Evolutionary conservation across 2,888 invertebrate genomes (phyloP).

Genomic region (Drosophila macrospina): DNA sequence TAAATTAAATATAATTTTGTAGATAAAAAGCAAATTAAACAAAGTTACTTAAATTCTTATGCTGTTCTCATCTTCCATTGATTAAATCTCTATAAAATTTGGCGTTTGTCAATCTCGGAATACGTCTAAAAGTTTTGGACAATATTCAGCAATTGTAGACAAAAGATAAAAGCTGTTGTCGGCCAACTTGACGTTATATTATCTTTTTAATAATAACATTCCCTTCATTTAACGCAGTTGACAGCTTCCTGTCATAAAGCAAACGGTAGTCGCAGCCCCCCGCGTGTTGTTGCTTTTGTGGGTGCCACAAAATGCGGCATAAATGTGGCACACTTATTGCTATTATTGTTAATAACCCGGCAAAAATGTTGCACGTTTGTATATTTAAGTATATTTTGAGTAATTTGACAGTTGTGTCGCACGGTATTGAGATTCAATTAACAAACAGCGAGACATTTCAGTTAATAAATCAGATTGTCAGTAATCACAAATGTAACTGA

Average conservation of each 20-base stretch:
- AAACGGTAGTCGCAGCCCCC: constrained; percentile 43
- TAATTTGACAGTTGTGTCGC: constrained; percentile 57
- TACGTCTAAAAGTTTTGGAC: neutral
- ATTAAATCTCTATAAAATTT: neutral
- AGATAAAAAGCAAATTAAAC: neutral
- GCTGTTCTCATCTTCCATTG: neutral
- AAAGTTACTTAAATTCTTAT: neutral
- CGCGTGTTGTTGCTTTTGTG: neutral
- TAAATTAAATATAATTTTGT: neutral
- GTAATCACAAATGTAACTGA: constrained; percentile 20
- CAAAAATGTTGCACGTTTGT: constrained; percentile 22
- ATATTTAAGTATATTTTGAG: constrained; percentile 16
- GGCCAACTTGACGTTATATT: constrained; percentile 43
- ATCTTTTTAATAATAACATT: constrained; percentile 76
- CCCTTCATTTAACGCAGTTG: constrained; percentile 48
- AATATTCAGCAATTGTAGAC: constrained; percentile 31
- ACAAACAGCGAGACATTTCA: constrained; percentile 34
- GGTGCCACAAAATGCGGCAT: constrained; percentile 35
- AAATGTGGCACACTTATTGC: constrained; percentile 10
- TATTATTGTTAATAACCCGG: neutral
- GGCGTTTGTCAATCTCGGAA: neutral
- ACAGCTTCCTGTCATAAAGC: constrained; percentile 79
- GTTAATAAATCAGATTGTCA: constrained; percentile 71
- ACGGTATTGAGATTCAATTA: constrained; percentile 72
- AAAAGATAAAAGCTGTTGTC: constrained; percentile 58